Evolutionary conservation across 2,113 vertebrate species (phyloP), one percentile per base, ranked within the genome.

Genomic region (Tautogolabrus adspersus): DNA sequence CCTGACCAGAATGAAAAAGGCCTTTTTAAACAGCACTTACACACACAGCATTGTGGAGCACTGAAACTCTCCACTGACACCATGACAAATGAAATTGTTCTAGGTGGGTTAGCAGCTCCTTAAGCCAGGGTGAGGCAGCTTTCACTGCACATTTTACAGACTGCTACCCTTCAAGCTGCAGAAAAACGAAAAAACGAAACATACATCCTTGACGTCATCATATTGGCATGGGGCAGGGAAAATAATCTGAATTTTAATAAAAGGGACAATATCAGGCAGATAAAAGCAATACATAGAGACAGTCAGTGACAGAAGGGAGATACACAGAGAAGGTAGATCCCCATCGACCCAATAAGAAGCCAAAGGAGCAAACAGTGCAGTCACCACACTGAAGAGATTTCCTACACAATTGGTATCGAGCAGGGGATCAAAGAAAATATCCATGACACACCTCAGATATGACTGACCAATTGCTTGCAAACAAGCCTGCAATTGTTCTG

Each of bases 11-110:
- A 12, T 65, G 76, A 61, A 42, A 72, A 59, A 37, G 30, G 6
- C 30, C 37, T 13, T 49, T 10, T 47, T 23, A 66, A 72, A 22
- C 16, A 69, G 67, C 70, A 1, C 66, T 71, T 52, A 34, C 26
- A 26, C 26, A 42, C 46, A 84, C 49, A 77, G 44, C 22, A 57
- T 70, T 60, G 56, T 21, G 54, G 64, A 46, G 75, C 37, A 61
- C 34, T 57, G 63, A 62, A 76, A 71, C 71, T 78, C 59, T 74
- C 55, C 49, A 16, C 63, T 75, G 66, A 78, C 84, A 81, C 77
- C n/a, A 40, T 83, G 77, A 85, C 77, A 81, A 85, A 81, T 79
- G 26, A 78, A 83, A 87, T 82, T 69, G 81, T 86, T 88, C 79
- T 77, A 54, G 70, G 81, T 80, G 66, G 69, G 72, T 86, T 86